Conservation (phyloP, 2,113 vertebrate genomes). For the Delphinus delphis region DNA sequence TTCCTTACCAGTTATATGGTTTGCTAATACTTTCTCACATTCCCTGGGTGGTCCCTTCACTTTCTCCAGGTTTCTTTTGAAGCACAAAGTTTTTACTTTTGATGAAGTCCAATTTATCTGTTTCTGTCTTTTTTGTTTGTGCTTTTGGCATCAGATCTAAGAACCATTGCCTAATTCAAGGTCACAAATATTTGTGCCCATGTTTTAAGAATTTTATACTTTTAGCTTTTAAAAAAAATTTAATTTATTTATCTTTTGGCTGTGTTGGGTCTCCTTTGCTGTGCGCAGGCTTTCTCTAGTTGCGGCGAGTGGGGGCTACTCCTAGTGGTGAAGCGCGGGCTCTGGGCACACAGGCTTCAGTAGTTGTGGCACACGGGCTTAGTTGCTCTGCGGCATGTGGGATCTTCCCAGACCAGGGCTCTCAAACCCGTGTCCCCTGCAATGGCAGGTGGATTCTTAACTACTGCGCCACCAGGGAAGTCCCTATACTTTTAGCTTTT, state of each 20-base stretch:
- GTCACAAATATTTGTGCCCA: not conserved
- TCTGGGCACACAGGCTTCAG: too few relatives aligned
- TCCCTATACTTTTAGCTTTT: not conserved
- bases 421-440: too few relatives aligned
- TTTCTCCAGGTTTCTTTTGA: not conserved
- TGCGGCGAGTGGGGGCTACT: too few relatives aligned
- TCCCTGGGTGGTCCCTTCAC: not conserved
- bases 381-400: too few relatives aligned
- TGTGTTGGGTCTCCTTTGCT: too few relatives aligned
- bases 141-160: not conserved
- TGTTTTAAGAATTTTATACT: not conserved
- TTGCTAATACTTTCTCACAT: conserved; percentile 11
- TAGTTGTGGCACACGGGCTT: too few relatives aligned
- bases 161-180: not conserved
- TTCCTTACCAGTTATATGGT: not conserved
- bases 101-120: not conserved
- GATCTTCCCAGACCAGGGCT: too few relatives aligned
- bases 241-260: too few relatives aligned
- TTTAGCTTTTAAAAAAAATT: not conserved
- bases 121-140: not conserved
- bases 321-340: too few relatives aligned
- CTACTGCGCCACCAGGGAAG: too few relatives aligned
- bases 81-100: not conserved
- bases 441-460: too few relatives aligned
- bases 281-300: too few relatives aligned